Evolutionary conservation across 2,113 vertebrate genomes (phyloP), one percentile per base, ranked within the genome.

Genomic region (Tachycineta bicolor): DNA sequence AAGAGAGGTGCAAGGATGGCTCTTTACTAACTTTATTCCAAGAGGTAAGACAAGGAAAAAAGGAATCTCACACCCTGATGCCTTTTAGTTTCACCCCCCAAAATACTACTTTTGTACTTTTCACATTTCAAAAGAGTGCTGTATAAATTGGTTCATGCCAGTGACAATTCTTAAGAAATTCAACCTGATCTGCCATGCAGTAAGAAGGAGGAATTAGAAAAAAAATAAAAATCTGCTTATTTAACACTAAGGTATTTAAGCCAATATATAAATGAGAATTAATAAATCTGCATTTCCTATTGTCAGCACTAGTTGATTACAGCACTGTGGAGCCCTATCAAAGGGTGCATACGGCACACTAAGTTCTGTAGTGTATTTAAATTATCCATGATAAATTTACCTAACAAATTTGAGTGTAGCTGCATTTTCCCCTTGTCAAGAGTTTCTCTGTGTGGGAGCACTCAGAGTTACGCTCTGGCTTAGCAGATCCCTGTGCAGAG

Each of bases 211-310:
- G 76, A 93, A 95, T 95, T 84, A 83, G 37, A 67, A 89, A 83
- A 86, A 67, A 89, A 83, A 83, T 85, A 89, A 69, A 82, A 79
- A 29, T 18, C 89, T 91, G 64, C 93, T 92, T 93, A 62, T 96
- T 95, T 95, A 90, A 94, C 62, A 87, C 71, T 43, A 64, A 10
- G 25, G 76, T 84, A 76, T 96, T 96, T 94, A 92, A 94, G 83
- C 76, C 86, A 95, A 86, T 84, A 78, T 46, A 94, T 46, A 89
- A 93, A 93, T 50, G 86, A 82, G 83, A 93, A 94, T 96, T 92
- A 92, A 94, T 94, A 96, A 93, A 95, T 92, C 92, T 92, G 76
- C 88, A 76, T 93, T 96, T 95, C 83, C 80, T 67, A 62, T 92
- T 92, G 94, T 89, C 94, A 79, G 92, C 92, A 78, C 68, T 33